Evolutionary conservation across 1,140 invertebrate genomes (phyloP).

Genomic region (Bombus pyrosoma): DNA sequence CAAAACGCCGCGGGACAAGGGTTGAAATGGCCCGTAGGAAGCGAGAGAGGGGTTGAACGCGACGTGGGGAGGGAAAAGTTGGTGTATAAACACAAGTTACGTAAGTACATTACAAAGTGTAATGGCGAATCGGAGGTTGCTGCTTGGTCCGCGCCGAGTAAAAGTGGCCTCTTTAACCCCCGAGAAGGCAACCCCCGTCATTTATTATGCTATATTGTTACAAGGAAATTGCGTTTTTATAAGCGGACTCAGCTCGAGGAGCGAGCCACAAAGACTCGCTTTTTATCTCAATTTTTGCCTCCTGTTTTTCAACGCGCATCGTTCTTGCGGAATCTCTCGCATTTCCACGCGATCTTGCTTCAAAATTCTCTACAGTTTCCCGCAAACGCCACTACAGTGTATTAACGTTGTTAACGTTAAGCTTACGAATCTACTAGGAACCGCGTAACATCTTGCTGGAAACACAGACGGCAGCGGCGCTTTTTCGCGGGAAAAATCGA

Average conservation of each 20-base stretch:
- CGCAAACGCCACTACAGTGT: background rate
- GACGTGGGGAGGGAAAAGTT: constrained; percentile 75
- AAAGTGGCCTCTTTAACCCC: constrained; percentile 71
- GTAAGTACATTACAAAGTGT: constrained; percentile 83
- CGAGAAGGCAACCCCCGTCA: constrained; percentile 71
- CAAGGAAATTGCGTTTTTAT: constrained; percentile 82
- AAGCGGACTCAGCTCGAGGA: constrained; percentile 67
- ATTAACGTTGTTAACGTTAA: background rate
- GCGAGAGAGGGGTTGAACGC: constrained; percentile 18
- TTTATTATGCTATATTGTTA: constrained; percentile 82
- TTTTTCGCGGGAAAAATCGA: constrained; percentile 27
- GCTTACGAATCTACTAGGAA: too few species aligned
- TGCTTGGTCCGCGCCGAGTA: constrained; percentile 62
- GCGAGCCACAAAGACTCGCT: constrained; percentile 39
- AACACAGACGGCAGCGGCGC: constrained; percentile 5
- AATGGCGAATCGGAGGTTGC: constrained; percentile 79
- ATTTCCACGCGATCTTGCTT: background rate
- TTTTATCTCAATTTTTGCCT: constrained; percentile 34
- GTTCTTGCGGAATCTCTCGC: background rate
- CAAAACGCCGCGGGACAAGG: constrained; percentile 75
- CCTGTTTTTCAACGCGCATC: background rate
- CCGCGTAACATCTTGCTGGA: constrained; percentile 16
- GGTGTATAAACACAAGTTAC: constrained; percentile 83
- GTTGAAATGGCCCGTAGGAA: constrained; percentile 69
- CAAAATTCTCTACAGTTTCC: background rate